Base-by-base conservation (phyloP, 2,888 invertebrate genomes). In the Dascillus cervinus region DNA sequence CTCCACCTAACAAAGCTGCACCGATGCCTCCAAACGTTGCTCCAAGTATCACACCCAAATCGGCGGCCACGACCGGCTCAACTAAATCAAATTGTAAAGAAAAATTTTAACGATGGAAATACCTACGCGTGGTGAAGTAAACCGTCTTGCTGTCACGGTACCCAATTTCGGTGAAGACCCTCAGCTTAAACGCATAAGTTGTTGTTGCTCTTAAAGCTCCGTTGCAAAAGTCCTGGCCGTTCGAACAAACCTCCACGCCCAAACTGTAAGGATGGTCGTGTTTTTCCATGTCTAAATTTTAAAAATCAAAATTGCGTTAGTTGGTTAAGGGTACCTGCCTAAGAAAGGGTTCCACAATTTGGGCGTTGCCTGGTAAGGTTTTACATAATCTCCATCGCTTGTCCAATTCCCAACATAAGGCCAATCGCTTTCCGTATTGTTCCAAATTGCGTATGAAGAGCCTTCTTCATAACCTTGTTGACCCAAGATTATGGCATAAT, bases 141-240 rank as follows among this genome's bases (percentile, higher is more conserved):
- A 73, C 55, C 2, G 61, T 34, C 1, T 51, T 51, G 1, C 70
- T 69, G 50, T 75, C 75, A 35, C 66, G 62, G 43, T 67, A 77
- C 4, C 73, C 75, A 13, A 65, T 61, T 6, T 49, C 52, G 1
- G 85, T 86, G 52, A 77, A 82, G 2, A 79, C 74, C 26, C 84
- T 65, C 39, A 86, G 66, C 43, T 77, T 72, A 32, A 85, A 62
- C 29, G 71, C 67, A 55, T 84, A 86, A 15, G 67, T 64, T 0
- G 76, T 75, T 28, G 75, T 73, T 12, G 79, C 68, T 36, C 69
- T 69, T 3, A 87, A 64, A 0, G 78, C 77, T 2, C 80, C 80
- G 56, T 86, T 85, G n/a, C n/a, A n/a, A n/a, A n/a, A n/a, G n/a
- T n/a, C n/a, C n/a, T n/a, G n/a, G n/a, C n/a, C n/a, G n/a, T n/a